Conservation (phyloP, 53 echinoderm and acorn worm species). For the Holothuria scabra region DNA sequence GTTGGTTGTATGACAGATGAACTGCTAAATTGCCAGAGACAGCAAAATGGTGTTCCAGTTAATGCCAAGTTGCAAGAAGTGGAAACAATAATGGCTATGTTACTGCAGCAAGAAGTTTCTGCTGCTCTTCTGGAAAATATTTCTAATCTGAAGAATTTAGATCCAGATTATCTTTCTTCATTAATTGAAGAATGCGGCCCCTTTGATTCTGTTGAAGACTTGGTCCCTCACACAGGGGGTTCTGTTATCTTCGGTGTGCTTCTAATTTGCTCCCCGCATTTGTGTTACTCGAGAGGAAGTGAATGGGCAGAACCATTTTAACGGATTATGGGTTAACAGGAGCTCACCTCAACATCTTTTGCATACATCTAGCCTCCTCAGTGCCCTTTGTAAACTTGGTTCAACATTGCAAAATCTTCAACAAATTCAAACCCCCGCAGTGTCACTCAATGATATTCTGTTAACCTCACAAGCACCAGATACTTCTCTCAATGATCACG, state of each 20-base stretch:
- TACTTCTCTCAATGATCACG: neutral
- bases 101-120: neutral
- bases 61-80: neutral
- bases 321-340: neutral
- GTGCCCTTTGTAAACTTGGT: neutral
- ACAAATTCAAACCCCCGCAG: neutral
- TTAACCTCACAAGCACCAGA: neutral
- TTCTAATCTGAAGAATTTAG: neutral
- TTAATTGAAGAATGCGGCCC: too few species aligned
- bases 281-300: neutral
- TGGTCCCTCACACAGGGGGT: too few species aligned
- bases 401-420: slow-evolving; percentile 1
- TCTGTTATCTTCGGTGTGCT: too few species aligned
- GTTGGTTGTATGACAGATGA: neutral
- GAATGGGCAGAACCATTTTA: neutral
- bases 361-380: neutral
- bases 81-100: neutral
- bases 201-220: too few species aligned
- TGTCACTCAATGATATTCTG: neutral
- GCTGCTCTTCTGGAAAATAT: too few species aligned
- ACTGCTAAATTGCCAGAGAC: neutral
- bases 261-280: neutral
- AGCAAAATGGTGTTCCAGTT: neutral
- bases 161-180: neutral
- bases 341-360: neutral